These are phyloP conservation scores for Harpalus rubripes DNA, from an alignment of 2,888 invertebrate genomes.

Conservation along the genomic window DNA sequence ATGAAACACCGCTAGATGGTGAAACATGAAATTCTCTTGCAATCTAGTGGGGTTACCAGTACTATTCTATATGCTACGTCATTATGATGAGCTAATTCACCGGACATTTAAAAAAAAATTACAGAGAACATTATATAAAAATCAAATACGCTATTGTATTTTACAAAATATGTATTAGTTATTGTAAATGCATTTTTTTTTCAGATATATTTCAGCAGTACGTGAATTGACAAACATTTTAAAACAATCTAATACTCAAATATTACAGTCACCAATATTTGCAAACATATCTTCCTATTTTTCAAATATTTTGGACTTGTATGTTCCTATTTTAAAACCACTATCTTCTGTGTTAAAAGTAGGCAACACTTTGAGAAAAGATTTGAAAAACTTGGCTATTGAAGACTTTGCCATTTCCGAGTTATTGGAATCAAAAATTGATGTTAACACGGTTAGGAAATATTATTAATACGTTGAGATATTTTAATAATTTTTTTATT, in stretches of 20 bases:
- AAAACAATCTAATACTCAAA: conserved; percentile 56
- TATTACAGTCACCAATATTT: conserved; percentile 47
- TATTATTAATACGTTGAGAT: background rate
- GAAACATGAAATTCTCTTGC: too few relatives aligned
- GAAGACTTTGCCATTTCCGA: conserved; percentile 10
- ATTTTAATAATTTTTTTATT: conserved; percentile 30
- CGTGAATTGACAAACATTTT: conserved; percentile 35
- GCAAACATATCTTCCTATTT: conserved; percentile 25
- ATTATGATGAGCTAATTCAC: too few relatives aligned
- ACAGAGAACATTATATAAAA: too few relatives aligned
- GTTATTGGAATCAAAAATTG: conserved; percentile 41
- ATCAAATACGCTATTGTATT: too few relatives aligned
- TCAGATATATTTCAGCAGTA: conserved; percentile 45
- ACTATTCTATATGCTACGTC: too few relatives aligned
- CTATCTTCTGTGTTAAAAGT: conserved; percentile 14
- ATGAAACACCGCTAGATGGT: too few relatives aligned
- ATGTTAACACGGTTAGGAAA: conserved; percentile 43
- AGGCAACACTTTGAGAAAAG: conserved; percentile 18
- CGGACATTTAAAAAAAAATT: too few relatives aligned
- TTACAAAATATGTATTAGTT: too few relatives aligned
- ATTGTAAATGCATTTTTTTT: background rate
- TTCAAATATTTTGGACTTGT: conserved; percentile 26
- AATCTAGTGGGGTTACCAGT: too few relatives aligned
- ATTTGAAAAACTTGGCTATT: conserved; percentile 4
- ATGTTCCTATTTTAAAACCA: conserved; percentile 55